Percentiles rank a stretch among this genome's conserved stretches.
phyloP scores from a whole-genome alignment of 1,140 invertebrate genomes.

The Lordiphosa clarofinis region DNA sequence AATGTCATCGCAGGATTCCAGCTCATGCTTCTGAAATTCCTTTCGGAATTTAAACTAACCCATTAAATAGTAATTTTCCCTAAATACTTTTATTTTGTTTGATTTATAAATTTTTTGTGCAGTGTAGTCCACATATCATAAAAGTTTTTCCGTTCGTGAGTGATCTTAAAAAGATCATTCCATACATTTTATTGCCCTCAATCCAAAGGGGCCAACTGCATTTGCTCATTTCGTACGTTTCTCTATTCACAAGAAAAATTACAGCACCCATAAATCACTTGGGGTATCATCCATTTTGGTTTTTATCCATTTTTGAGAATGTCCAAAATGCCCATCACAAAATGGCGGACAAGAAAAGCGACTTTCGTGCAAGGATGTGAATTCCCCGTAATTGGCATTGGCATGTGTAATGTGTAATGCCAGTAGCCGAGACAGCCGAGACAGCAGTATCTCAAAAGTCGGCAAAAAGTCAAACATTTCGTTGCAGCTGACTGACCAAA shows the following conservation, averaged over 20 bases:
- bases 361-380: conserved; percentile 20
- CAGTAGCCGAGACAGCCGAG: conserved; percentile 31
- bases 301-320: conserved; percentile 45
- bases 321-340: conserved; percentile 11
- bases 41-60: too few species aligned
- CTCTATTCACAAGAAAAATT: conserved; percentile 27
- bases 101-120: not conserved
- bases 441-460: not conserved
- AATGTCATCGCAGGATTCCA: too few species aligned
- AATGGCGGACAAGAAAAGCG: conserved; percentile 36
- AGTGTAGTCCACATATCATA: conserved; percentile 24
- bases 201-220: conserved; percentile 4
- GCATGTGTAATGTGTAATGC: conserved; percentile 32
- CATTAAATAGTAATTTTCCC: not conserved
- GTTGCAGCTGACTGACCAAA: conserved; percentile 41
- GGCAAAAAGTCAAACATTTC: conserved; percentile 50
- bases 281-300: not conserved
- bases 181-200: conserved; percentile 34
- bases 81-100: not conserved
- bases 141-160: conserved; percentile 47
- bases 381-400: conserved; percentile 40
- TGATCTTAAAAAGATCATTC: conserved; percentile 43
- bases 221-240: conserved; percentile 5
- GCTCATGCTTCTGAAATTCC: too few species aligned
- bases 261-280: conserved; percentile 35